These are phyloP conservation scores for Drosophila anomalata DNA, from an alignment of 2,888 invertebrate genomes.

Conservation along the genomic window DNA sequence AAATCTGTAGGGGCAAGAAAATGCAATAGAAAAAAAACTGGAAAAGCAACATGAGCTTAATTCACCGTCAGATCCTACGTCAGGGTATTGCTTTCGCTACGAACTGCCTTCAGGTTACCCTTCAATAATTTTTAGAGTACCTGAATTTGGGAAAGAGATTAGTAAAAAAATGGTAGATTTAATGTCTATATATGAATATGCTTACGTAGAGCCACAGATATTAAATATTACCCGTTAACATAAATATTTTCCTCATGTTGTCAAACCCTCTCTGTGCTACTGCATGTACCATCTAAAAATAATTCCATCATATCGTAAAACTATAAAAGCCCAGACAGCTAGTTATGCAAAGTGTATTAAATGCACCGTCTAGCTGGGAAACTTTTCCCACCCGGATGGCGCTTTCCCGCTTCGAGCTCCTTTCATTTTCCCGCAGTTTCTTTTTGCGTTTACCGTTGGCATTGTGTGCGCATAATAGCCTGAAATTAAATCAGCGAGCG, in stretches of 20 bases:
- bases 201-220: background rate
- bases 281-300: constrained; percentile 12
- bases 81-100: constrained; percentile 6
- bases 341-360: constrained; percentile 45
- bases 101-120: constrained; percentile 8
- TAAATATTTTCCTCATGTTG: background rate
- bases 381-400: constrained; percentile 13
- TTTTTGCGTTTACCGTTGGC: constrained; percentile 62
- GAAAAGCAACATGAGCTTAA: constrained; percentile 30
- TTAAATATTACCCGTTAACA: too few species aligned
- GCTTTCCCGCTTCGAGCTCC: constrained; percentile 17
- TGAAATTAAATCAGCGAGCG: constrained; percentile 76
- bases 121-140: background rate
- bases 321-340: constrained; percentile 20
- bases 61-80: constrained; percentile 2
- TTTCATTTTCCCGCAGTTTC: constrained; percentile 27
- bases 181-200: too few species aligned
- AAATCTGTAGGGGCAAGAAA: constrained; percentile 60
- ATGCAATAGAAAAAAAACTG: constrained; percentile 47
- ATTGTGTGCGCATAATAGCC: constrained; percentile 77
- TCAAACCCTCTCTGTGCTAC: background rate
- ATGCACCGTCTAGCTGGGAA: constrained; percentile 27
- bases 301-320: constrained; percentile 39
- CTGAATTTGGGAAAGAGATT: background rate
- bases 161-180: background rate